Conservation (phyloP, 2,888 invertebrate genomes). For the Apamea epomidion region DNA sequence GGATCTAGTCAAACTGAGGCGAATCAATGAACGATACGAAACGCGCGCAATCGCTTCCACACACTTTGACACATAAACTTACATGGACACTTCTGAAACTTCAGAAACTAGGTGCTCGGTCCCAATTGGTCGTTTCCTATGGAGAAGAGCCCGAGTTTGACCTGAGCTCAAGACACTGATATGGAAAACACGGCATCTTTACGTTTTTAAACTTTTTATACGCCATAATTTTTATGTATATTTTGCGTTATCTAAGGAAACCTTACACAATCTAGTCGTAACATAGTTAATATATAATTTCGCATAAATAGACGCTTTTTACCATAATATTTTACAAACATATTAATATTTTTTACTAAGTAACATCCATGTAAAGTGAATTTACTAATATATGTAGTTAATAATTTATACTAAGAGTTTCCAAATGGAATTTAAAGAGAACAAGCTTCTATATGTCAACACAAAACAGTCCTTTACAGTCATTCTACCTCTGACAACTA, state of each 20-base stretch:
- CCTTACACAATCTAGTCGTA: constrained; percentile 49
- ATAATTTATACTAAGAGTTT: constrained; percentile 87
- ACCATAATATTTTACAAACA: constrained; percentile 51
- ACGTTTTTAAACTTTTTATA: neutral
- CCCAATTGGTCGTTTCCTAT: neutral
- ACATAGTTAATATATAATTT: constrained; percentile 53
- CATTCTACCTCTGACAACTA: neutral
- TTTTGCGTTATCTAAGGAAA: constrained; percentile 24
- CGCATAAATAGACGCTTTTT: constrained; percentile 56
- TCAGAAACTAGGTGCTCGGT: neutral
- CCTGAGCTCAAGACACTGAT: neutral
- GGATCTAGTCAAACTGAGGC: neutral
- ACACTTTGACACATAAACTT: neutral
- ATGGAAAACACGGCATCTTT: neutral
- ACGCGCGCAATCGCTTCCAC: too few relatives aligned
- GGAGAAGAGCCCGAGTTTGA: neutral
- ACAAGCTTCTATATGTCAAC: constrained; percentile 16
- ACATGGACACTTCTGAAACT: neutral
- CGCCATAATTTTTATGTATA: neutral
- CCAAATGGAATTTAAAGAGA: constrained; percentile 71
- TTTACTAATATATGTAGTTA: constrained; percentile 84
- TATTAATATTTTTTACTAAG: constrained; percentile 65
- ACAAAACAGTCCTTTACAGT: neutral
- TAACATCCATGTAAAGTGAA: constrained; percentile 84
- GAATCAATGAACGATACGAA: neutral